Conservation (phyloP, 2,797 vertebrate species). For the Peromyscus attwateri region DNA sequence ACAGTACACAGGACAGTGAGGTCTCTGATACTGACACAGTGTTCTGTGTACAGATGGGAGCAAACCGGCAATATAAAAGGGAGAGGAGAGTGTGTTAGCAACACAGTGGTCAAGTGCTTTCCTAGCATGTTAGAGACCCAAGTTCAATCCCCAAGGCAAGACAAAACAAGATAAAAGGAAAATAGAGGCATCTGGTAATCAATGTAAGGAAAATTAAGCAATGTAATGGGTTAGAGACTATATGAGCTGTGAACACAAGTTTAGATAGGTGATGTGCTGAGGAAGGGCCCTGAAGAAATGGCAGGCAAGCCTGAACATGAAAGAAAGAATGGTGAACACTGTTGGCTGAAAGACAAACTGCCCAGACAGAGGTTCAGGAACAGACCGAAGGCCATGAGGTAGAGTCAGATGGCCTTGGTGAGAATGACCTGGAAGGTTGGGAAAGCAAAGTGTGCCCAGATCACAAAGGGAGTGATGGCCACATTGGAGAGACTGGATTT, state of each 20-base stretch:
- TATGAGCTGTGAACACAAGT: background rate
- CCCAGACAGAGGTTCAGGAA: background rate
- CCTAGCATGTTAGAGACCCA: background rate
- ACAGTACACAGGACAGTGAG: background rate
- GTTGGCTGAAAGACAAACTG: background rate
- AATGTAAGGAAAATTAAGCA: background rate
- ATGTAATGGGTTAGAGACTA: background rate
- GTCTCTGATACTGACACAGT: background rate
- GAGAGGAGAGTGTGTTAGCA: background rate
- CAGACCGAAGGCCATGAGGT: background rate
- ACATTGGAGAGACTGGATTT: background rate
- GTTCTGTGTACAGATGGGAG: background rate
- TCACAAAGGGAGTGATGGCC: rapidly evolving
- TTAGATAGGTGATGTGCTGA: background rate
- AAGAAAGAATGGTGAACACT: background rate
- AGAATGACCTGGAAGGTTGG: background rate
- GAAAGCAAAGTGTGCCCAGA: background rate
- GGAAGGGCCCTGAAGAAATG: background rate
- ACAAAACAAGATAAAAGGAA: background rate
- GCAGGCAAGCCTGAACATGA: background rate
- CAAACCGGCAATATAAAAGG: background rate
- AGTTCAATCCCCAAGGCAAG: background rate
- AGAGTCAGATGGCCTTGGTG: background rate
- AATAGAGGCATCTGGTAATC: background rate
- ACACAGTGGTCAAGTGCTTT: background rate